A percentile compares a stretch with the other conserved stretches of the same genome.
Evolutionary conservation across 2,888 invertebrate species (phyloP).

Genomic region (Synergus japonicus): DNA sequence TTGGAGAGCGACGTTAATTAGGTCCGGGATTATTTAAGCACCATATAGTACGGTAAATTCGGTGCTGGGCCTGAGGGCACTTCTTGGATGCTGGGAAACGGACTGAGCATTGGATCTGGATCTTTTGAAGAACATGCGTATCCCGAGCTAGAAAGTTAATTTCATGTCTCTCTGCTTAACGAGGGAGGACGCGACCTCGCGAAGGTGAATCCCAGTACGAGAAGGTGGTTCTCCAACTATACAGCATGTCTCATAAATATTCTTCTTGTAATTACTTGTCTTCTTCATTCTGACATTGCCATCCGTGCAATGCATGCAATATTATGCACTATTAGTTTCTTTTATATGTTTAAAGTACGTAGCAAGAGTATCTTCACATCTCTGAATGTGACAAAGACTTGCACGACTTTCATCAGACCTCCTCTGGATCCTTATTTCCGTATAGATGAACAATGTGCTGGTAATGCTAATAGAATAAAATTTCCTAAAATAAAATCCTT

Average conservation of each 20-base stretch:
- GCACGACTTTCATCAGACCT: background rate
- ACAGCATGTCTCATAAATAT: conserved; percentile 36
- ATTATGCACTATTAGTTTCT: conserved; percentile 24
- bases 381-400: background rate
- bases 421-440: background rate
- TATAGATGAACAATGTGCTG: background rate
- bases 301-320: conserved; percentile 11
- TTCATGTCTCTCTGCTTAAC: conserved; percentile 45
- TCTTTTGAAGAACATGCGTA: conserved; percentile 50
- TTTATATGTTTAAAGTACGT: conserved; percentile 9
- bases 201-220: conserved; percentile 30
- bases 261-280: conserved; percentile 40
- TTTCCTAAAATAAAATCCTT: background rate
- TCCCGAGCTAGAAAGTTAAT: conserved; percentile 46
- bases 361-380: background rate
- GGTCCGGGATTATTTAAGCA: conserved; percentile 58
- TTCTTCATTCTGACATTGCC: conserved; percentile 24
- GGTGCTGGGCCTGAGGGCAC: conserved; percentile 50
- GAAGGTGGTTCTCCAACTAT: conserved; percentile 35
- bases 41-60: conserved; percentile 45
- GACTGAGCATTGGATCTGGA: conserved; percentile 57
- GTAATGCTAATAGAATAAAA: background rate
- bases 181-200: conserved; percentile 42
- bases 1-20: conserved; percentile 60
- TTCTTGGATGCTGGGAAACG: conserved; percentile 47